These are phyloP conservation scores for Cydia fagiglandana DNA, from an alignment of 1,140 invertebrate species.

Conservation along the genomic window DNA sequence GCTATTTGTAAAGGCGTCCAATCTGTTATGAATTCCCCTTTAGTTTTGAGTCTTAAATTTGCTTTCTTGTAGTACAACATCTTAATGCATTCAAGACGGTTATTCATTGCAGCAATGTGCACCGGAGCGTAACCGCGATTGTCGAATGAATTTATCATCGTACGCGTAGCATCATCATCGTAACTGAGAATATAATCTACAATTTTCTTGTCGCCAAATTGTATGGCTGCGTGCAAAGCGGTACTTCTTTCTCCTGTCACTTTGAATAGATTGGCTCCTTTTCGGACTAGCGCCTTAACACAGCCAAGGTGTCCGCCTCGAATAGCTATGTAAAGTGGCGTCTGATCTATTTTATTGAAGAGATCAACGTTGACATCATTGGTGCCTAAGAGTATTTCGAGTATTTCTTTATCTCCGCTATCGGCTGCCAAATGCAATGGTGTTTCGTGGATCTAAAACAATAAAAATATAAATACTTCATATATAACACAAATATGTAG, in stretches of 20 bases:
- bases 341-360: conserved; percentile 52
- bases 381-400: conserved; percentile 76
- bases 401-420: conserved; percentile 78
- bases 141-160: conserved; percentile 40
- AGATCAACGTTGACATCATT: conserved; percentile 52
- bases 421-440: conserved; percentile 73
- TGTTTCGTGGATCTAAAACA: conserved; percentile 41
- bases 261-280: conserved; percentile 51
- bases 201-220: conserved; percentile 48
- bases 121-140: conserved; percentile 62
- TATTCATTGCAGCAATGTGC: conserved; percentile 82
- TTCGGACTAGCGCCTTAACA: conserved; percentile 58
- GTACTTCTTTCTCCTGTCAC: conserved; percentile 44
- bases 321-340: conserved; percentile 68
- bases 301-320: conserved; percentile 49
- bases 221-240: conserved; percentile 51
- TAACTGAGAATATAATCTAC: conserved; percentile 44
- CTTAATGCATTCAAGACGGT: conserved; percentile 80
- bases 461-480: not conserved
- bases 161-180: not conserved
- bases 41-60: conserved; percentile 41
- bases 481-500: no score
- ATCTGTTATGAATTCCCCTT: conserved; percentile 46
- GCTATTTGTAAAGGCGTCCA: conserved; percentile 80
- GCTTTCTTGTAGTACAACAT: conserved; percentile 79